Base-by-base conservation (phyloP, 2,113 vertebrate genomes). In the Aramus guarauna region DNA sequence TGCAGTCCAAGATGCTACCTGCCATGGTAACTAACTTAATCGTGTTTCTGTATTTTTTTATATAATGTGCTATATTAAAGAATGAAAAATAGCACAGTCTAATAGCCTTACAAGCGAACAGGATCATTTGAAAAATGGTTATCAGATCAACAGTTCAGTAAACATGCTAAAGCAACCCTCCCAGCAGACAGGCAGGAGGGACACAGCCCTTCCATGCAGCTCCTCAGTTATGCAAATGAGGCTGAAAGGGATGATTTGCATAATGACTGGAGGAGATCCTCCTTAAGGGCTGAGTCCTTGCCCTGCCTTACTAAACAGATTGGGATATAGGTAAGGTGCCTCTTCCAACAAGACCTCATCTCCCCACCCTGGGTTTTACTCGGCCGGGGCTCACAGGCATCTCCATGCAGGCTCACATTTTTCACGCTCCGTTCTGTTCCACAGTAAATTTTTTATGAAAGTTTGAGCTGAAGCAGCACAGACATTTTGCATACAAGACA, bases 381-480 rank as follows among this genome's bases (percentile, higher is more conserved):
- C 47, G 32, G 4, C 29, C n/a, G 9, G 3, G 8, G 20, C 14
- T 80, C 0, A 0, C 15, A 77, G 43, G 16, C 4, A 1, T 9
- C 19, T 39, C 5, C 77, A 5, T n/a, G 32, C 12, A 78, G 26
- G 47, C 10, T 81, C 41, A 48, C 4, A 34, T 59, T 78, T 85
- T 81, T 59, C n/a, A 15, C 3, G 1, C 8, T 75, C 22, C 9
- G 1, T 36, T 87, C 41, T 74, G n/a, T 67, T 60, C 15, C 56
- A 55, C 0, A 1, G 16, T 88, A 50, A 83, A 66, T 50, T 90
- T 93, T 94, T 91, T 1, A 80, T 66, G 55, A 23, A 80, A 63
- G 32, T 80, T 80, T 67, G 24, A 92, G 17, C 10, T 71, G 73
- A 74, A 74, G 36, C 19, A 73, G n/a, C 1, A 1, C 43, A 58